Evolutionary conservation across 2,888 invertebrate species (phyloP), one percentile per base, ranked within the genome.

Genomic region (Zaprionus bogoriensis): DNA sequence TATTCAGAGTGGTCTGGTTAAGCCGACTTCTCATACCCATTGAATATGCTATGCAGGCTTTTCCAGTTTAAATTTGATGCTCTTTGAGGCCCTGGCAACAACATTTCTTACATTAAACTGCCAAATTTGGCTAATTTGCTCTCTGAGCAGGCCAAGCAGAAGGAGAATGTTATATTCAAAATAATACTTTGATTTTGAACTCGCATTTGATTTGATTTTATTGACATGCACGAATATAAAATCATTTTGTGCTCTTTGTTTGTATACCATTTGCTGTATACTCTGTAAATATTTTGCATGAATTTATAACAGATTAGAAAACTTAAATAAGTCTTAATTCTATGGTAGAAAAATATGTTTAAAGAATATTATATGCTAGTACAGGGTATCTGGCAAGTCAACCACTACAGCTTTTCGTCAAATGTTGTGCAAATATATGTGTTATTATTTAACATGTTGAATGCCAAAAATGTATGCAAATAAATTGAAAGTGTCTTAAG

Each of bases 171-270:
- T 54, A 48, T 32, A 32, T 59, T 53, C 20, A 42, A 53, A 51
- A 48, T 55, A 54, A 57, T 23, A 48, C 77, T 77, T 78, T 78
- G 71, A 76, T 67, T 63, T 44, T 36, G 32, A 30, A 30, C 38
- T 58, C 60, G 55, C 48, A 63, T 76, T 77, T 74, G 73, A 78
- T 76, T 77, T 61, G 53, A 78, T 71, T 78, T 70, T 44, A 38
- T 32, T 42, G 52, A 14, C 47, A 71, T 57, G 38, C 10, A 19
- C 28, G 60, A 55, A 66, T 41, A 50, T 53, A 17, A 46, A 55
- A 60, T 50, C n/a, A 25, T 27, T 38, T 55, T 2, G 12, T 25
- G 46, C 46, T 12, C 22, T 42, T 12, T 46, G 9, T 14, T 7
- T 59, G 5, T 28, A 20, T n/a, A n/a, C n/a, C 6, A 28, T 52